phyloP scores from a whole-genome alignment of 2,888 invertebrate species.

The Pasiphila rectangulata region DNA sequence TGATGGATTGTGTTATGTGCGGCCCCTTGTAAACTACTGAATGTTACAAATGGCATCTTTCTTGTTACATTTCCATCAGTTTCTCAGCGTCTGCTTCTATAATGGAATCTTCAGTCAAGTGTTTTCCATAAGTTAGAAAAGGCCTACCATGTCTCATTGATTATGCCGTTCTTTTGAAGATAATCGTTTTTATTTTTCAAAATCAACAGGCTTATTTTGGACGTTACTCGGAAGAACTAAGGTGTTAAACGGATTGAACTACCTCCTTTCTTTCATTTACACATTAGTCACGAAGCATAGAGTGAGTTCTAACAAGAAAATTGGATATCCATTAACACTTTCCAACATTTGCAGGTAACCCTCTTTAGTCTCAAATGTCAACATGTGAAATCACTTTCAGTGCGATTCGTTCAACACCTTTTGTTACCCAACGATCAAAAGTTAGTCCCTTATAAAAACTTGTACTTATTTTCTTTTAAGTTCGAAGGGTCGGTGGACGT shows the following conservation, averaged over 20 bases:
- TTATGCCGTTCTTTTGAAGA: too few relatives aligned
- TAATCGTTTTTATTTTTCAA: too few relatives aligned
- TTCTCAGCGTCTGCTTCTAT: background rate
- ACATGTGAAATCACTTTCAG: slow-evolving; percentile 23
- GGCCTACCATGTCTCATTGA: too few relatives aligned
- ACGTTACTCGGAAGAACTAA: too few relatives aligned
- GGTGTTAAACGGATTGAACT: too few relatives aligned
- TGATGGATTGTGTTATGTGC: slow-evolving; percentile 13
- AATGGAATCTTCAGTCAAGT: too few relatives aligned
- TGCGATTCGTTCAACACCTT: slow-evolving; percentile 18
- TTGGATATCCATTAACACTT: slow-evolving; percentile 6
- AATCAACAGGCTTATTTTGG: too few relatives aligned
- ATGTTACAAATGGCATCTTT: slow-evolving; percentile 14
- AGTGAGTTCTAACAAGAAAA: slow-evolving; percentile 9
- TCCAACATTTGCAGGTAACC: slow-evolving; percentile 11
- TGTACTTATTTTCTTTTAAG: slow-evolving; percentile 29
- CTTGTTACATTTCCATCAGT: slow-evolving; percentile 11
- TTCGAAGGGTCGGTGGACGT: slow-evolving; percentile 37
- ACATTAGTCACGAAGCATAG: slow-evolving; percentile 1
- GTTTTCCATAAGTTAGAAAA: too few relatives aligned
- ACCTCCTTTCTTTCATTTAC: background rate
- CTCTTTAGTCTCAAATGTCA: slow-evolving; percentile 14
- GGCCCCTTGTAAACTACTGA: slow-evolving; percentile 16
- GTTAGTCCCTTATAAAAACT: slow-evolving; percentile 24
- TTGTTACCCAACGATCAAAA: slow-evolving; percentile 23